phyloP scores from a whole-genome alignment of 2,888 invertebrate genomes.

The Petrophora chlorosata region DNA sequence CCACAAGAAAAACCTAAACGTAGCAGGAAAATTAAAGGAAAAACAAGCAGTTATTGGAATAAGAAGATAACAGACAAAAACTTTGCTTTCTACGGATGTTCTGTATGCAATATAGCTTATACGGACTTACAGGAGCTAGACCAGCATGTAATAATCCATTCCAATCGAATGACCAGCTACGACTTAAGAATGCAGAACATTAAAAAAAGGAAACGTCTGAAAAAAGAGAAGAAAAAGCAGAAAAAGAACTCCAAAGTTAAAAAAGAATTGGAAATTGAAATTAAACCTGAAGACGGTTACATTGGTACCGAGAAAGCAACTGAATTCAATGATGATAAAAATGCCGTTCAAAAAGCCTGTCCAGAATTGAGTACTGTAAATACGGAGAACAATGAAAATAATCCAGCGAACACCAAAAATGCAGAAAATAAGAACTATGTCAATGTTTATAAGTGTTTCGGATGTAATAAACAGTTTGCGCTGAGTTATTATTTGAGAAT shows the following conservation, averaged over 20 bases:
- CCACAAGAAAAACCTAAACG: constrained; percentile 32
- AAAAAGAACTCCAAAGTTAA: constrained; percentile 51
- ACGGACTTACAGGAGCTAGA: constrained; percentile 58
- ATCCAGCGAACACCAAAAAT: constrained; percentile 25
- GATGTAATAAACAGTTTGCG: constrained; percentile 70
- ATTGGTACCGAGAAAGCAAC: constrained; percentile 62
- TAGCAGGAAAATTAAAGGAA: constrained; percentile 37
- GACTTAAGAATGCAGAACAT: constrained; percentile 66
- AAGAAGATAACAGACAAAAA: constrained; percentile 65
- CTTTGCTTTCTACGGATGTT: constrained; percentile 71
- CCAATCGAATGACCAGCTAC: constrained; percentile 71
- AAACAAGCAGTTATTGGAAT: constrained; percentile 61
- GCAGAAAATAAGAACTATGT: constrained; percentile 37
- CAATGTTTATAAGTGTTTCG: constrained; percentile 75
- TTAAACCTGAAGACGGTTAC: constrained; percentile 74
- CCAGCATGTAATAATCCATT: constrained; percentile 65
- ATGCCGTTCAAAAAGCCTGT: no score
- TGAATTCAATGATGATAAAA: constrained; percentile 29
- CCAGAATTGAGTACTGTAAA: no score
- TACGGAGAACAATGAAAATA: constrained; percentile 23
- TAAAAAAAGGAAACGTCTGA: constrained; percentile 58
- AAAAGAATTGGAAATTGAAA: constrained; percentile 54
- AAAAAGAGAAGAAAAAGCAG: constrained; percentile 59
- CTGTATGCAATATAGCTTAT: constrained; percentile 68
- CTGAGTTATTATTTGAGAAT: constrained; percentile 74